Conservation (phyloP, 1,140 invertebrate genomes). For the Dufourea novaeangliae region DNA sequence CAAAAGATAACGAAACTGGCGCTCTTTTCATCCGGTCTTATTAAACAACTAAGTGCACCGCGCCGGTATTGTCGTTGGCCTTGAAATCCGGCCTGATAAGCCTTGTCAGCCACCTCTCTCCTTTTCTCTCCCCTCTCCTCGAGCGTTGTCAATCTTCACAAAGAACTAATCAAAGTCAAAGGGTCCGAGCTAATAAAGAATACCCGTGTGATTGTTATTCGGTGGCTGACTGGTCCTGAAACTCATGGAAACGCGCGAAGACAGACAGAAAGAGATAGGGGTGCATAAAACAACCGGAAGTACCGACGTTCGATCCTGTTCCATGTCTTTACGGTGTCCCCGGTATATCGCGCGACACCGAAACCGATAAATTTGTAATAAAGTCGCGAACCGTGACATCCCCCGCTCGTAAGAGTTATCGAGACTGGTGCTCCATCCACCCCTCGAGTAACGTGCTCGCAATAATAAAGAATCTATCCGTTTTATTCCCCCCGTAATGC, state of each 20-base stretch:
- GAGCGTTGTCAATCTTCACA: constrained; percentile 28
- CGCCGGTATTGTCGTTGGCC: constrained; percentile 21
- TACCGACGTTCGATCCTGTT: neutral
- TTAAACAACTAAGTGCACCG: constrained; percentile 46
- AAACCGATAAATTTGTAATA: constrained; percentile 42
- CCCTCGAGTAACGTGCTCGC: constrained; percentile 26
- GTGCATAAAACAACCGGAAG: no score
- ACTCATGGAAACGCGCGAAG: neutral
- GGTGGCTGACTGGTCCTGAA: neutral
- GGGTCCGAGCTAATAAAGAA: constrained; percentile 24
- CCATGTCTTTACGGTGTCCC: neutral
- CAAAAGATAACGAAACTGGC: constrained; percentile 49
- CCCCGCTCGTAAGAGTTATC: constrained; percentile 47
- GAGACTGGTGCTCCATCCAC: neutral
- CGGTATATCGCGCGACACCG: neutral
- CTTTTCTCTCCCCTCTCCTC: neutral
- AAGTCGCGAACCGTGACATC: constrained; percentile 13
- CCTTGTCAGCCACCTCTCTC: constrained; percentile 7
- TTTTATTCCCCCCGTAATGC: neutral
- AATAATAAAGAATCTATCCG: constrained; percentile 20
- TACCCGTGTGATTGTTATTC: neutral
- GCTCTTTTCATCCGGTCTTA: constrained; percentile 48
- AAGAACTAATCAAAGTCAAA: constrained; percentile 27
- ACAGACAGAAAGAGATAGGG: no score
- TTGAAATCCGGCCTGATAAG: constrained; percentile 28